A percentile compares a stretch with the other conserved stretches of the same genome.
Evolutionary conservation across 2,113 vertebrate genomes (phyloP).

Genomic region (Cnemophilus loriae): DNA sequence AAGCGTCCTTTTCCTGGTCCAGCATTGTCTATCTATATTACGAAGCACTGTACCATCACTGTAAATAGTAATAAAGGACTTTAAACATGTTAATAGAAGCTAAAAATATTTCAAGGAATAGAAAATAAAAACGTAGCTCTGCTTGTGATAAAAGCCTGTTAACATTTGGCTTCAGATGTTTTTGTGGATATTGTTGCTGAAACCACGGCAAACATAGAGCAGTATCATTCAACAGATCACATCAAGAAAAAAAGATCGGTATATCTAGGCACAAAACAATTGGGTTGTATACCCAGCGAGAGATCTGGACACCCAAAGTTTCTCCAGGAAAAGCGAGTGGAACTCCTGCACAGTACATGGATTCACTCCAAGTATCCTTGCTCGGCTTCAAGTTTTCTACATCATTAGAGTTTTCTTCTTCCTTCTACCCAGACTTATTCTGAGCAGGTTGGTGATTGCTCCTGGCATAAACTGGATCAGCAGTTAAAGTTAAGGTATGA

Average conservation of each 20-base stretch:
- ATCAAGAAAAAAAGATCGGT: neutral
- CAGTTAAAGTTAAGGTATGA: neutral
- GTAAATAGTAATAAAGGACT: neutral
- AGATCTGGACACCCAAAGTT: neutral
- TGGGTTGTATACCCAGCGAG: neutral
- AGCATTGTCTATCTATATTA: neutral
- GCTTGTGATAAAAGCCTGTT: neutral
- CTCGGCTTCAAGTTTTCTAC: neutral
- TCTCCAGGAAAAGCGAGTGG: neutral
- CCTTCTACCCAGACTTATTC: neutral
- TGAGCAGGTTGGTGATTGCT: neutral
- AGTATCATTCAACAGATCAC: neutral
- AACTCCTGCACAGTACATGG: neutral
- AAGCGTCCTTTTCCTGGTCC: neutral
- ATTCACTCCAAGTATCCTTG: neutral
- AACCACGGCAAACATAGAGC: neutral
- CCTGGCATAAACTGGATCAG: neutral
- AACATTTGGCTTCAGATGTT: neutral
- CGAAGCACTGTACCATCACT: neutral
- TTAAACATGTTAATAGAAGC: neutral
- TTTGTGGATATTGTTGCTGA: neutral
- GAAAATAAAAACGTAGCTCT: neutral
- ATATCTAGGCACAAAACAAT: neutral
- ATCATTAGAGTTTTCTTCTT: neutral
- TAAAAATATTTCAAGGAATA: neutral